Conservation (phyloP, 1,140 invertebrate species). For the Nasonia giraulti region DNA sequence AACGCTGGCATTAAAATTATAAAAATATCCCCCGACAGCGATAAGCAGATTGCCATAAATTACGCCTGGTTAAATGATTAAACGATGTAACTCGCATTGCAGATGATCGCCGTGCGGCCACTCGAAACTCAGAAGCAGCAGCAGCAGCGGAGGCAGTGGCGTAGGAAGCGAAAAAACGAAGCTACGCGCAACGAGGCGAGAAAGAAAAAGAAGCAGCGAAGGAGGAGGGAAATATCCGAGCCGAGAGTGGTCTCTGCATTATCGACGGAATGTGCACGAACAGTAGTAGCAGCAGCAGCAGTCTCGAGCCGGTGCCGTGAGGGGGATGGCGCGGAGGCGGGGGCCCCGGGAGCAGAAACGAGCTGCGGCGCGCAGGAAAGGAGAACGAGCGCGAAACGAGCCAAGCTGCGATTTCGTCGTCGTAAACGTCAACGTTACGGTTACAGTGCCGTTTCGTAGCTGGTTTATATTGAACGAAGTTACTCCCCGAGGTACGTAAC, state of each 20-base stretch:
- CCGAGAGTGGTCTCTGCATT: slow-evolving; percentile 57
- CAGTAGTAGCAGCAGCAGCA: slow-evolving; percentile 30
- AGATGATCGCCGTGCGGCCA: slow-evolving; percentile 29
- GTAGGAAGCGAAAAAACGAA: slow-evolving; percentile 28
- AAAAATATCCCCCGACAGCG: neutral
- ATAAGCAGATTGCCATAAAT: neutral
- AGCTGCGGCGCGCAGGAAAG: too few relatives aligned
- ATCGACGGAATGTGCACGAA: slow-evolving; percentile 60
- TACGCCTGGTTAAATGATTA: slow-evolving; percentile 11
- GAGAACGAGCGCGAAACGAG: slow-evolving; percentile 72
- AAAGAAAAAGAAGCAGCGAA: neutral
- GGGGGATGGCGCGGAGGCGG: slow-evolving; percentile 15
- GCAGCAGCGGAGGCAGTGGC: neutral
- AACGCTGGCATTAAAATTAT: neutral
- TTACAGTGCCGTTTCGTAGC: slow-evolving; percentile 73
- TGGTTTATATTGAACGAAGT: slow-evolving; percentile 75
- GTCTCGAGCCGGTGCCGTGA: slow-evolving; percentile 40
- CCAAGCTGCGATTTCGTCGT: slow-evolving; percentile 74
- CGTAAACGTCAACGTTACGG: slow-evolving; percentile 76
- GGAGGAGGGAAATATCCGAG: slow-evolving; percentile 3
- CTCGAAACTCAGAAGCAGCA: neutral
- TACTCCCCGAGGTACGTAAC: slow-evolving; percentile 75
- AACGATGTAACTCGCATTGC: slow-evolving; percentile 13
- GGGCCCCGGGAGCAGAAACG: too few relatives aligned
- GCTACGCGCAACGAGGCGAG: neutral